Evolutionary conservation across 2,888 invertebrate species (phyloP).

Genomic region (Pristionchus entomophagus): DNA sequence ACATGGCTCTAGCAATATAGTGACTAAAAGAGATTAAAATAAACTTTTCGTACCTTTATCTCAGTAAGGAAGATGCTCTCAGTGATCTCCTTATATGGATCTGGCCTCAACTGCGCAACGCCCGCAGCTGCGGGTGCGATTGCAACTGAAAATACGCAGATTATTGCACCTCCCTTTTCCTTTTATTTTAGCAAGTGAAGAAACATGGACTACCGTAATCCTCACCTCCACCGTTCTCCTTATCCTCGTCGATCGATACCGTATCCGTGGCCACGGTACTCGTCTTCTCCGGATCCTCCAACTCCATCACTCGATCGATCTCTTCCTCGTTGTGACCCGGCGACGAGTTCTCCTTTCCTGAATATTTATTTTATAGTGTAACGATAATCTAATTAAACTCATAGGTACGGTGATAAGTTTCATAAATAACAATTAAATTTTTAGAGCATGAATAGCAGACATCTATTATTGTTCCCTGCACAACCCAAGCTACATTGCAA

Average conservation of each 20-base stretch:
- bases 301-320: constrained; percentile 16
- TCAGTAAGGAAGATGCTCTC: background rate
- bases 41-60: background rate
- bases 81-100: background rate
- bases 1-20: too few relatives aligned
- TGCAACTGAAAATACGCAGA: background rate
- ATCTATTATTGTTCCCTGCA: too few relatives aligned
- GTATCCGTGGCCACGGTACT: background rate
- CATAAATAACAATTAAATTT: too few relatives aligned
- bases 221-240: background rate
- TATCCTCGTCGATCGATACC: background rate
- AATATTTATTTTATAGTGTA: background rate
- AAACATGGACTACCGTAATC: background rate
- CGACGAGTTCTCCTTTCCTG: background rate
- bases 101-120: background rate
- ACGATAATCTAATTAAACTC: too few relatives aligned
- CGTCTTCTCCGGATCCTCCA: background rate
- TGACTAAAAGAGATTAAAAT: background rate
- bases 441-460: too few relatives aligned
- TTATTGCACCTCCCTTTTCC: too few relatives aligned
- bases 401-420: too few relatives aligned
- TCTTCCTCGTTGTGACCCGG: constrained; percentile 1
- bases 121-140: background rate
- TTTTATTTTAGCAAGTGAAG: too few relatives aligned
- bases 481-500: too few relatives aligned